These are phyloP conservation scores for Rhagonycha fulva DNA, from an alignment of 2,888 invertebrate genomes.

Conservation along the genomic window DNA sequence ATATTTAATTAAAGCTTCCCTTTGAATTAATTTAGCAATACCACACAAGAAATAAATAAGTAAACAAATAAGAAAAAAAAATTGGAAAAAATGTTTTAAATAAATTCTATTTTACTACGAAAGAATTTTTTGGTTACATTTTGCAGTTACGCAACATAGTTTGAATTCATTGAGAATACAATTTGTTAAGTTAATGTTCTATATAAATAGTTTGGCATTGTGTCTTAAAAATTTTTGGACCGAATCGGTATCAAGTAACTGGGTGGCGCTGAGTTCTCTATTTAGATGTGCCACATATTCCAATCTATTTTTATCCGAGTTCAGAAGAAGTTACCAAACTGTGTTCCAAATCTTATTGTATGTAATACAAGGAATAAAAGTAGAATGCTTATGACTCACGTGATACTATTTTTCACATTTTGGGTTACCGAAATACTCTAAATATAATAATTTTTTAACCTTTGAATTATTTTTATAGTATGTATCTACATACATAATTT, in stretches of 20 bases:
- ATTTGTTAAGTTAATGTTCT: constrained; percentile 27
- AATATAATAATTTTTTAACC: not conserved
- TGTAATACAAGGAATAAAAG: not conserved
- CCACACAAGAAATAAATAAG: not conserved
- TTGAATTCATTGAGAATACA: not conserved
- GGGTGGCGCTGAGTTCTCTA: constrained; percentile 16
- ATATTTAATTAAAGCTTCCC: not conserved
- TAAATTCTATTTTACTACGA: not conserved
- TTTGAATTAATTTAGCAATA: not conserved
- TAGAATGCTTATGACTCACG: not conserved
- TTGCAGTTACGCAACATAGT: constrained; percentile 8
- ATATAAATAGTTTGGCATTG: constrained; percentile 27
- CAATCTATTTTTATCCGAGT: constrained; percentile 35
- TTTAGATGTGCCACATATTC: constrained; percentile 39
- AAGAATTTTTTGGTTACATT: not conserved
- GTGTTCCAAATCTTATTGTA: not conserved
- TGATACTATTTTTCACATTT: not conserved
- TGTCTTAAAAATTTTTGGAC: constrained; percentile 12
- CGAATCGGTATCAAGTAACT: constrained; percentile 12
- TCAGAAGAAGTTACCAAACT: constrained; percentile 8
- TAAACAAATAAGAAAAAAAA: not conserved
- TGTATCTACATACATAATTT: not conserved
- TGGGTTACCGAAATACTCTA: not conserved
- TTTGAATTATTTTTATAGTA: not conserved
- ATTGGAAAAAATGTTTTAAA: not conserved